A percentile compares a stretch with the other conserved stretches of the same genome.
These are phyloP conservation scores for Mus spretus DNA, from an alignment of 2,797 vertebrate species.

Conservation along the genomic window DNA sequence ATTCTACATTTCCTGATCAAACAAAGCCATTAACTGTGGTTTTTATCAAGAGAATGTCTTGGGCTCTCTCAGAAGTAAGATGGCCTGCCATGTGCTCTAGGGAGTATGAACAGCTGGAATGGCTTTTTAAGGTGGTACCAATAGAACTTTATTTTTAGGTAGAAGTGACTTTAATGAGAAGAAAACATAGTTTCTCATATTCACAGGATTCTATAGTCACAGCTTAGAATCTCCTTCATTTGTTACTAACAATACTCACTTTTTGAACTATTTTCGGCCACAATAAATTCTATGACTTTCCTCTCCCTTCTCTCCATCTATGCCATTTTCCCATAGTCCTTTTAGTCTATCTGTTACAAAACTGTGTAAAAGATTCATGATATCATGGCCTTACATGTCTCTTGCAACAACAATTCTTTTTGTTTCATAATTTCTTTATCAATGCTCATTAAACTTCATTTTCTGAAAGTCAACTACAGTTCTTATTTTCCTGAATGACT, in stretches of 20 bases:
- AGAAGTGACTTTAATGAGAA: constrained; percentile 45
- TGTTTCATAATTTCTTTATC: constrained; percentile 52
- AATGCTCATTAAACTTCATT: constrained; percentile 1
- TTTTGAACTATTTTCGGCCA: constrained; percentile 50
- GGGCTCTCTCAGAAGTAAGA: constrained; percentile 10
- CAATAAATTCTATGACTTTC: background rate
- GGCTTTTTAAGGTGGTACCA: constrained; percentile 23
- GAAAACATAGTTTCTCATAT: background rate
- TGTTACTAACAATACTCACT: constrained; percentile 35
- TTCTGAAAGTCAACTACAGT: constrained; percentile 46
- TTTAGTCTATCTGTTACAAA: background rate
- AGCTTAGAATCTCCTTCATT: background rate
- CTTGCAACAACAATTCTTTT: background rate
- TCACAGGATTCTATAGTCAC: background rate
- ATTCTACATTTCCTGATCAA: constrained; percentile 51
- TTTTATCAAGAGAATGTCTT: constrained; percentile 25
- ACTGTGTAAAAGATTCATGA: background rate
- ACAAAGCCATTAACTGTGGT: constrained; percentile 38
- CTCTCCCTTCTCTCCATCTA: background rate
- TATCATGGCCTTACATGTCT: constrained; percentile 20
- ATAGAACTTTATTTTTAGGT: background rate
- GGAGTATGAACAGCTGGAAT: background rate
- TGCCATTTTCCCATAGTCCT: constrained; percentile 53
- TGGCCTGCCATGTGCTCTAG: accelerated
- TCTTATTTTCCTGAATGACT: constrained; percentile 44